These are phyloP conservation scores for Muscina levida DNA, from an alignment of 2,888 invertebrate species.

Conservation along the genomic window DNA sequence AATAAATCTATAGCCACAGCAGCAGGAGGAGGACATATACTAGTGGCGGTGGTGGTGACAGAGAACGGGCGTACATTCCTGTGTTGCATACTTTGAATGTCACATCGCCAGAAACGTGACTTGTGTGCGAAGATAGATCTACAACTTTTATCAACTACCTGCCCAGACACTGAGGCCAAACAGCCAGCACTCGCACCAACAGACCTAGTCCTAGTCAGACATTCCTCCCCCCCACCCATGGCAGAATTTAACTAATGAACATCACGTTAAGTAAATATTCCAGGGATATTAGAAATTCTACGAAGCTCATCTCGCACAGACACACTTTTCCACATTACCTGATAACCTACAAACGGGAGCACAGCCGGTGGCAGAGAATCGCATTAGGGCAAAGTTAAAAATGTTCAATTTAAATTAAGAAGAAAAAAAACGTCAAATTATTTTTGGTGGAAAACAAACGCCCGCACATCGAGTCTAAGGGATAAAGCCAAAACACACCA, in stretches of 20 bases:
- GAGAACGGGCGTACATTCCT: neutral
- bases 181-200: constrained; percentile 14
- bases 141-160: constrained; percentile 49
- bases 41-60: neutral
- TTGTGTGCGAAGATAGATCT: constrained; percentile 40
- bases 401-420: constrained; percentile 56
- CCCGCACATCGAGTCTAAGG: neutral
- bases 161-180: constrained; percentile 21
- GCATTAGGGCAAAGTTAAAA: constrained; percentile 41
- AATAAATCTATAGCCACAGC: neutral
- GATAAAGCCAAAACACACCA: constrained; percentile 12
- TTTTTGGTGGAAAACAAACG: constrained; percentile 17
- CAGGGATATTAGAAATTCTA: constrained; percentile 49
- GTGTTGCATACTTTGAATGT: constrained; percentile 19
- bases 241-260: constrained; percentile 47
- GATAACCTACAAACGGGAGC: constrained; percentile 52
- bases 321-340: constrained; percentile 41
- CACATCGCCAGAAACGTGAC: constrained; percentile 56
- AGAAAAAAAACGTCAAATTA: constrained; percentile 37
- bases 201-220: neutral
- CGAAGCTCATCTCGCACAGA: neutral
- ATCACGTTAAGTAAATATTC: constrained; percentile 51
- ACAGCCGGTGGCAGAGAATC: neutral
- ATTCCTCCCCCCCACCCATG: neutral
- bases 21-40: neutral